Evolutionary conservation across 2,113 vertebrate species (phyloP).

Genomic region (Oryzias melastigma): DNA sequence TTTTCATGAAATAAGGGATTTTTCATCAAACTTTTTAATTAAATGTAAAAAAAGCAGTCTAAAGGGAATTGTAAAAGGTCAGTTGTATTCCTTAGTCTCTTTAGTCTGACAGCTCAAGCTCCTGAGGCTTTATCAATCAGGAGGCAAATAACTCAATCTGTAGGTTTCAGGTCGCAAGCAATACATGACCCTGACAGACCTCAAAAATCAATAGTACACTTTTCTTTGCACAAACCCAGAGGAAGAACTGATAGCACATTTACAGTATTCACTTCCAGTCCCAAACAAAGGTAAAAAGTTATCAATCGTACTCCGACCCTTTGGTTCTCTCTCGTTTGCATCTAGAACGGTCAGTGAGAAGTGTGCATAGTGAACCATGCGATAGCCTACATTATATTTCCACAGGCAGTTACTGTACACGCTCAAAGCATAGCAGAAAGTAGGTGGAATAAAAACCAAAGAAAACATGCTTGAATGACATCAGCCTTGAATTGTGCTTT

Average conservation of each 20-base stretch:
- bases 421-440: slow-evolving; percentile 22
- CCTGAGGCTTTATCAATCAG: slow-evolving; percentile 3
- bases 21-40: background rate
- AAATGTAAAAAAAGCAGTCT: background rate
- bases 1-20: slow-evolving; percentile 21
- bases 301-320: slow-evolving; percentile 16
- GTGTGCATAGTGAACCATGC: slow-evolving; percentile 17
- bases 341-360: background rate
- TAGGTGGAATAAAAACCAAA: slow-evolving; percentile 26
- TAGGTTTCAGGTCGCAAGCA: slow-evolving; percentile 24
- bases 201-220: slow-evolving; percentile 36
- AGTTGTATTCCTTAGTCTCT: background rate
- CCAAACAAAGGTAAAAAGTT: slow-evolving; percentile 18
- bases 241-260: slow-evolving; percentile 4
- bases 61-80: background rate
- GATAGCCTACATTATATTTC: slow-evolving; percentile 3
- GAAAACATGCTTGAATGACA: slow-evolving; percentile 38
- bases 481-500: slow-evolving; percentile 26
- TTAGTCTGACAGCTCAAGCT: slow-evolving; percentile 14
- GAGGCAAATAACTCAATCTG: slow-evolving; percentile 12
- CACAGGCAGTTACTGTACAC: slow-evolving; percentile 11
- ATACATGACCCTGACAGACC: slow-evolving; percentile 29
- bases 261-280: slow-evolving; percentile 1
- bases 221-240: background rate
- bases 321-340: background rate